phyloP scores from a whole-genome alignment of 2,797 vertebrate genomes.

The Anisognathus igniventris region DNA sequence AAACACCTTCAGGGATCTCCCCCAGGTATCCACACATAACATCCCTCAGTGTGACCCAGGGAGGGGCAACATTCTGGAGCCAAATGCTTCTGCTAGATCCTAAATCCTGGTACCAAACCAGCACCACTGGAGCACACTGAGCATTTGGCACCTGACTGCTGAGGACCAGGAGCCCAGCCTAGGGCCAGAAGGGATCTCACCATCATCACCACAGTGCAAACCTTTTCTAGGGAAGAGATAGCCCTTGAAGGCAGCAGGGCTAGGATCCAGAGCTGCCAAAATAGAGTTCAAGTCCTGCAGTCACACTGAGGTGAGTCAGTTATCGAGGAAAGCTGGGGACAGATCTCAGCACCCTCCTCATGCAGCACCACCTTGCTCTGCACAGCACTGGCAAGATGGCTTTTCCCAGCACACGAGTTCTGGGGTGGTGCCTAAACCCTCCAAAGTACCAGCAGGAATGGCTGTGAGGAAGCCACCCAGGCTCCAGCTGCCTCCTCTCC shows the following conservation, averaged over 20 bases:
- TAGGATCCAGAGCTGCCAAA: not conserved
- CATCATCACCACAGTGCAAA: not conserved
- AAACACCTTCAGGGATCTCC: not conserved
- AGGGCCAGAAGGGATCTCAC: not conserved
- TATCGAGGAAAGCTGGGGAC: not conserved
- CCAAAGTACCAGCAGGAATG: not conserved
- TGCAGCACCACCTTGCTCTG: not conserved
- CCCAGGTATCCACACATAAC: not conserved
- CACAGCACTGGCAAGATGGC: not conserved
- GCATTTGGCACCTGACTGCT: not conserved
- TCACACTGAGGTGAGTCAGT: not conserved
- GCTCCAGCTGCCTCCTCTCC: not conserved
- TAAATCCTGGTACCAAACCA: not conserved
- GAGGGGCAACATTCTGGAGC: not conserved
- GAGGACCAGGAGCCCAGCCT: not conserved
- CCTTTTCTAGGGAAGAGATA: accelerated
- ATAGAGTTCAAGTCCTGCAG: accelerated
- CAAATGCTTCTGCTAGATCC: not conserved
- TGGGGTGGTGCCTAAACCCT: not conserved
- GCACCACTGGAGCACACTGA: accelerated
- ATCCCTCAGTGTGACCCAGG: accelerated
- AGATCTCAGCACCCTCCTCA: not conserved
- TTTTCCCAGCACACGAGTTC: not conserved
- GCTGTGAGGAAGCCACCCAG: not conserved
- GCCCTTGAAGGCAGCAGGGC: not conserved